These are phyloP conservation scores for Bombus haemorrhoidalis DNA, from an alignment of 1,140 invertebrate species.

Conservation along the genomic window DNA sequence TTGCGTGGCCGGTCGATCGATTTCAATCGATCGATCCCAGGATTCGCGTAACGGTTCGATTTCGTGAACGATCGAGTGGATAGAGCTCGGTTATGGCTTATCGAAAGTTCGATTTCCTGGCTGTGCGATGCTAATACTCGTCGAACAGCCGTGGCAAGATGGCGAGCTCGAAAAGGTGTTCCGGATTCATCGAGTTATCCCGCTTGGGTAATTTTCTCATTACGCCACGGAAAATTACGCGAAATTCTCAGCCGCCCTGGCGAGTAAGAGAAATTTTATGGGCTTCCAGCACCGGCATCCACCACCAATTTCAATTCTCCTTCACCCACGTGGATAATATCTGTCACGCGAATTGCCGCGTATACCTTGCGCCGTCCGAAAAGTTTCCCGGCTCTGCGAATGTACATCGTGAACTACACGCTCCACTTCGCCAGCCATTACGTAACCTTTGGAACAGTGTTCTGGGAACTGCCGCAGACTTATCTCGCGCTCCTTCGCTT, in stretches of 20 bases:
- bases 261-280: conserved; percentile 14
- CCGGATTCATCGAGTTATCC: conserved; percentile 33
- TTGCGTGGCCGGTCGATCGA: neutral
- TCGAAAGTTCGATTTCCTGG: conserved; percentile 24
- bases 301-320: conserved; percentile 40
- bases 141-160: neutral
- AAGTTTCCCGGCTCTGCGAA: conserved; percentile 11
- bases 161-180: neutral
- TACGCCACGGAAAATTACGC: conserved; percentile 26
- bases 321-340: conserved; percentile 26
- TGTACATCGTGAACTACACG: neutral
- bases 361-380: conserved; percentile 6
- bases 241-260: neutral
- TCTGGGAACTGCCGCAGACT: neutral
- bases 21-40: conserved; percentile 9
- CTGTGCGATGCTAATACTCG: conserved; percentile 4
- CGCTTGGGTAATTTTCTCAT: conserved; percentile 37
- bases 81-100: neutral
- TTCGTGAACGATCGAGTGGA: neutral
- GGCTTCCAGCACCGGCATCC: neutral
- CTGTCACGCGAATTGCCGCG: conserved; percentile 6
- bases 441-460: neutral
- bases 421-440: neutral
- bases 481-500: neutral
- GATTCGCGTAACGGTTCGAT: conserved; percentile 3